These are phyloP conservation scores for Astreopora myriophthalma DNA, from an alignment of 64 coral and sea anemone genomes.

Conservation along the genomic window DNA sequence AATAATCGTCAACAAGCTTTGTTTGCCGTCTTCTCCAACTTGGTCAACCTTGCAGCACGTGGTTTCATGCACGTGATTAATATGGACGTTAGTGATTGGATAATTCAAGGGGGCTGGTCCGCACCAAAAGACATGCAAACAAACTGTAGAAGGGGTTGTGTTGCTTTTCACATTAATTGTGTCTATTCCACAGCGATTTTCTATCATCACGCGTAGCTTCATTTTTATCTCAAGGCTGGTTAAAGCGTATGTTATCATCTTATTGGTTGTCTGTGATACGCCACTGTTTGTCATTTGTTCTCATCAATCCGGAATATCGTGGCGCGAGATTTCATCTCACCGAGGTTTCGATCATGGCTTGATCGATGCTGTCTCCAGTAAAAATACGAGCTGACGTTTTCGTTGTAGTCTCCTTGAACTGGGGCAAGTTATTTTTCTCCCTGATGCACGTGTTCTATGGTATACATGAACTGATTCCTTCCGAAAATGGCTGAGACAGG, in stretches of 20 bases:
- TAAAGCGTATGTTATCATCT: not conserved
- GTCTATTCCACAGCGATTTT: not conserved
- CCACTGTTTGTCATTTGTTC: not conserved
- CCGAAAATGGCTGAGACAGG: conserved; percentile 51
- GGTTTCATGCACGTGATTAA: not conserved
- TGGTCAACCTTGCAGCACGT: not conserved
- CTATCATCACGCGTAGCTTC: not conserved
- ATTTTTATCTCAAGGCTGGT: not conserved
- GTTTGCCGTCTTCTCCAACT: too few relatives aligned
- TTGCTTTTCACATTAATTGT: too few relatives aligned
- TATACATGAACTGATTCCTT: conserved; percentile 37
- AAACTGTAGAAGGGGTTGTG: not conserved
- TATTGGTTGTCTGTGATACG: conserved; percentile 6
- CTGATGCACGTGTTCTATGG: conserved; percentile 34
- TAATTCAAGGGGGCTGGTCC: not conserved
- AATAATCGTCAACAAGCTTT: too few relatives aligned
- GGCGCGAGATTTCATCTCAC: conserved; percentile 32
- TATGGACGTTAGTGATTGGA: not conserved
- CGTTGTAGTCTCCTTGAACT: not conserved
- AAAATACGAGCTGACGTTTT: not conserved
- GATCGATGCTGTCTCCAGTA: conserved; percentile 25
- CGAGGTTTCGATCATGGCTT: not conserved
- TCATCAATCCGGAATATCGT: not conserved
- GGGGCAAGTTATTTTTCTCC: conserved; percentile 25
- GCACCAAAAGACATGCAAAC: not conserved